These are phyloP conservation scores for Cataglyphis rosenhaueri DNA, from an alignment of 2,888 invertebrate genomes.

Conservation along the genomic window DNA sequence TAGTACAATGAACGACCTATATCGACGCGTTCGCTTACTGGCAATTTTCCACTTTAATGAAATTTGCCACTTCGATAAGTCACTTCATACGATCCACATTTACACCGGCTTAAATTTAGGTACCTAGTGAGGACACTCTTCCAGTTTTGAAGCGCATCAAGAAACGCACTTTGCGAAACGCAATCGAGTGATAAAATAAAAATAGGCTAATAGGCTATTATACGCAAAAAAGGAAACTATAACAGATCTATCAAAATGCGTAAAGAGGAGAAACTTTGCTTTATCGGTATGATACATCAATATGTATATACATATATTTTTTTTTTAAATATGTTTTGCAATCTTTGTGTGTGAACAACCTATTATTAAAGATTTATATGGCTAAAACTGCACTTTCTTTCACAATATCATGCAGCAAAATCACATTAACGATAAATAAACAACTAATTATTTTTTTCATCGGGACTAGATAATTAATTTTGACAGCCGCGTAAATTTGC, in stretches of 20 bases:
- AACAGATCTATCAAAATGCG: background rate
- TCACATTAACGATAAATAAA: constrained; percentile 31
- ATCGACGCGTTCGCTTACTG: constrained; percentile 52
- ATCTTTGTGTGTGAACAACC: background rate
- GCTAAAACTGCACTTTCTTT: constrained; percentile 42
- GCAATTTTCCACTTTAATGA: constrained; percentile 71
- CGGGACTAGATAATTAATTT: constrained; percentile 37
- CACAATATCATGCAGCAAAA: background rate
- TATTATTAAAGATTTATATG: background rate
- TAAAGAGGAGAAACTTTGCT: background rate
- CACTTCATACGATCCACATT: constrained; percentile 70
- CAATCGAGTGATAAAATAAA: constrained; percentile 22
- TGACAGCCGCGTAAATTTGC: constrained; percentile 22
- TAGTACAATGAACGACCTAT: constrained; percentile 49
- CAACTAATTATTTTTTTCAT: constrained; percentile 46
- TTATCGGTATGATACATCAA: background rate
- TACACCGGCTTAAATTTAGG: constrained; percentile 65
- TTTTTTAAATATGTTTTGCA: background rate
- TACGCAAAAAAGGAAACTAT: background rate
- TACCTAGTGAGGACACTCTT: constrained; percentile 18
- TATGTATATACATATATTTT: background rate
- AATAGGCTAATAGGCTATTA: constrained; percentile 7
- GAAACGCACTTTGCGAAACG: constrained; percentile 30
- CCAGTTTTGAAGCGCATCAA: constrained; percentile 20
- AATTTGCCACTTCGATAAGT: constrained; percentile 64